phyloP scores from a whole-genome alignment of 1,140 invertebrate genomes.

The Cepaea nemoralis region DNA sequence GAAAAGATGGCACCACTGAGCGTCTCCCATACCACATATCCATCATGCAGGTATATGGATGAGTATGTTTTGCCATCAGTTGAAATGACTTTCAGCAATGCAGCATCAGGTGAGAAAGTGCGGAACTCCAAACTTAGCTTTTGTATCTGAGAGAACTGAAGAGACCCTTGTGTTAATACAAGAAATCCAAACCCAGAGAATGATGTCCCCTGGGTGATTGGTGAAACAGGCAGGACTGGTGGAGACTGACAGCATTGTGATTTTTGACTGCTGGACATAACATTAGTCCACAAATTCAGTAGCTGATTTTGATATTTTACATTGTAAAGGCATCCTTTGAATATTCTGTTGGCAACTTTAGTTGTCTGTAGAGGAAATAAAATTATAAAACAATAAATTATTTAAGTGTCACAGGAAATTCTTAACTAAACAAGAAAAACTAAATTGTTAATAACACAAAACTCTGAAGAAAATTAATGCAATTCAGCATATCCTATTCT shows the following conservation, averaged over 20 bases:
- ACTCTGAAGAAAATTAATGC: too few species aligned
- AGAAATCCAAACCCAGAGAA: conserved; percentile 30
- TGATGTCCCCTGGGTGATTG: conserved; percentile 2
- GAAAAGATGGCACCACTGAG: not conserved
- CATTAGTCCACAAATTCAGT: conserved; percentile 24
- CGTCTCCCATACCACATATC: conserved; percentile 8
- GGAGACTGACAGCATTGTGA: conserved; percentile 6
- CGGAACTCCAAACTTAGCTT: conserved; percentile 14
- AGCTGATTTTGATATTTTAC: conserved; percentile 18
- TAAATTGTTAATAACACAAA: too few species aligned
- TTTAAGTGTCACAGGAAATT: too few species aligned
- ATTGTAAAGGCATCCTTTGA: conserved; percentile 19
- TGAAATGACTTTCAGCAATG: not conserved
- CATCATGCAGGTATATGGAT: not conserved
- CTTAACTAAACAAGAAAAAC: too few species aligned
- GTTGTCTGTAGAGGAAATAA: conserved; percentile 7
- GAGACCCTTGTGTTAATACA: not conserved
- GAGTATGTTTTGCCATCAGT: not conserved
- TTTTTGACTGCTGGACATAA: not conserved
- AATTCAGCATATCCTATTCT: too few species aligned
- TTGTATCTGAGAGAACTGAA: conserved; percentile 12
- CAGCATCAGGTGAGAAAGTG: not conserved
- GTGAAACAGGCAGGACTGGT: not conserved
- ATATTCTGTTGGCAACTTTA: conserved; percentile 15
- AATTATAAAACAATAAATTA: too few species aligned